These are phyloP conservation scores for Anas bahamensis DNA, from an alignment of 2,797 vertebrate genomes.

Conservation along the genomic window DNA sequence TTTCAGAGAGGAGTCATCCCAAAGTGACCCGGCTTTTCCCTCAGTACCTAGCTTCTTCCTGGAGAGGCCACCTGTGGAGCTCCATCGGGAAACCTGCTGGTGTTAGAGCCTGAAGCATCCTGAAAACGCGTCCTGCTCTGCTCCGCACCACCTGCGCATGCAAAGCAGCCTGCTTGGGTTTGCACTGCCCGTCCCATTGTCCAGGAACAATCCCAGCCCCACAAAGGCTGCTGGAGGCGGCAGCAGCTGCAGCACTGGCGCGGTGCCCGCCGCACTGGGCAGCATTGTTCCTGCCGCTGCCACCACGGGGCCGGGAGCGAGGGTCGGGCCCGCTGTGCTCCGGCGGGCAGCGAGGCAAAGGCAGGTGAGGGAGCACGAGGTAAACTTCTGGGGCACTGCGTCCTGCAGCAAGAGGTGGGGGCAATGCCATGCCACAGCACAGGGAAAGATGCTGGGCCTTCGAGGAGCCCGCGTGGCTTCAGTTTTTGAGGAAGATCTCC, in stretches of 20 bases:
- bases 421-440: background rate
- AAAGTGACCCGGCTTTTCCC: background rate
- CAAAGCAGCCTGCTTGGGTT: fast-evolving
- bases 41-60: background rate
- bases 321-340: fast-evolving
- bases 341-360: fast-evolving
- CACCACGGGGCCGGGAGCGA: background rate
- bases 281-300: fast-evolving
- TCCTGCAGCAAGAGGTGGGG: fast-evolving
- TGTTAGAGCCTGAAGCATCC: background rate
- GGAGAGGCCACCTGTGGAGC: background rate
- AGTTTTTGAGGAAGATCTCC: fast-evolving
- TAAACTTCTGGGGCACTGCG: fast-evolving
- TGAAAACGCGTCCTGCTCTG: fast-evolving
- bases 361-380: background rate
- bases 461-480: fast-evolving
- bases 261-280: fast-evolving
- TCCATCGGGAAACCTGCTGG: background rate
- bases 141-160: fast-evolving
- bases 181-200: fast-evolving
- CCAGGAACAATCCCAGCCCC: fast-evolving
- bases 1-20: background rate
- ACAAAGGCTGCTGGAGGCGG: background rate
- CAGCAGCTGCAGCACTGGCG: background rate
- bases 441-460: no score